A percentile compares a stretch with the other conserved stretches of the same genome.
Evolutionary conservation across 1,140 invertebrate species (phyloP).

Genomic region (Drosophila pseudoananassae): DNA sequence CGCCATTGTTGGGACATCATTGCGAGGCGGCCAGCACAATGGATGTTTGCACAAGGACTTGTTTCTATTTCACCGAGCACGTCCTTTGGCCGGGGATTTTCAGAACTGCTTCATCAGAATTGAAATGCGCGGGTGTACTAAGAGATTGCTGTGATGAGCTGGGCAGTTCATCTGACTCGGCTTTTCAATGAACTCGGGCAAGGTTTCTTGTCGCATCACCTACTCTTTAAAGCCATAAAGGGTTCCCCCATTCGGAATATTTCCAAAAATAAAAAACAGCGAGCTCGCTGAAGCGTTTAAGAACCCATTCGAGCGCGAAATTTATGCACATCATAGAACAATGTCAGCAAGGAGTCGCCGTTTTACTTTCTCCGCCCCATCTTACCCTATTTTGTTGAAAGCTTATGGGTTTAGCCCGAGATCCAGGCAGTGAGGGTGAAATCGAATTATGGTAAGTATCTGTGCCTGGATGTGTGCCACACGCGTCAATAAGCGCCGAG

Average conservation of each 20-base stretch:
- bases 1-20: conserved; percentile 29
- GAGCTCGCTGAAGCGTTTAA: conserved; percentile 16
- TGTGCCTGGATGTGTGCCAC: conserved; percentile 1
- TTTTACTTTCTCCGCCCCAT: too few relatives aligned
- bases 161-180: conserved; percentile 2
- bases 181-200: neutral
- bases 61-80: conserved; percentile 5
- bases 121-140: conserved; percentile 15
- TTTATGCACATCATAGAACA: conserved; percentile 56
- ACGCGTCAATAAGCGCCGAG: conserved; percentile 57
- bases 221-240: too few relatives aligned
- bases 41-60: conserved; percentile 40
- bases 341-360: conserved; percentile 15
- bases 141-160: conserved; percentile 6
- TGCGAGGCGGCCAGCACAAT: conserved; percentile 35
- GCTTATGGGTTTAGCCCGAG: too few relatives aligned
- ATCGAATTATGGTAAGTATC: conserved; percentile 70
- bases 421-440: neutral
- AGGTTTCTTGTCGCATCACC: too few relatives aligned
- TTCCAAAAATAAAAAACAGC: conserved; percentile 12
- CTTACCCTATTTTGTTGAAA: too few relatives aligned
- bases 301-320: conserved; percentile 62
- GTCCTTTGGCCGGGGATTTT: conserved; percentile 6
- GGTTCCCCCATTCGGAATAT: neutral
- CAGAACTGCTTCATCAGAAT: neutral